Base-by-base conservation (phyloP, 2,113 vertebrate species). In the Gnathochromis pfefferi region DNA sequence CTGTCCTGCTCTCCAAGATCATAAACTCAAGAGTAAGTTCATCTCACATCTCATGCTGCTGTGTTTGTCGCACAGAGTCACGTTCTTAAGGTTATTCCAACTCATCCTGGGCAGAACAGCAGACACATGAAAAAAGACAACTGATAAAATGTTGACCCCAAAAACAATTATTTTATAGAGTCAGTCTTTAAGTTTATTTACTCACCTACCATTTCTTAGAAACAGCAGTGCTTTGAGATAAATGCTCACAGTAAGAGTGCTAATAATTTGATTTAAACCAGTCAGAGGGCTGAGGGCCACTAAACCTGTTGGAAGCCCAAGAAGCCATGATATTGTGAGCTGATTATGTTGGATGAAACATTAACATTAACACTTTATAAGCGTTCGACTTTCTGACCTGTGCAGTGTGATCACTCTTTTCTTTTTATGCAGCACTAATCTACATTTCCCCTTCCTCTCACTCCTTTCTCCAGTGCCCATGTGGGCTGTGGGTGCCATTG, bases 401-500 rank as follows among this genome's bases (percentile, higher is more conserved):
- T 26, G 40, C 16, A 47, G 21, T 75, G 13, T 26, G 38, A 73
- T 45, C 21, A 1, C 21, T 23, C 13, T 73, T 45, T 73, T 75
- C 14, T 11, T 9, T 49, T 70, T n/a, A 35, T 49, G 8, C 42
- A 51, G 17, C 23, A 21, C 28, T 31, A 33, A 42, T 38, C 13
- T 23, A 11, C 21, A 6, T 23, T 16, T 47, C 7, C 57, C 7
- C 9, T 23, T 14, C 5, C 8, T 88, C 47, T 82, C 4, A 11
- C 17, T 38, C 7, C 7, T 84, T 17, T 51, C 38, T 75, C 70
- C 94, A 98, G 97, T 98, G 94, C 97, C 97, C 28, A 97, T 97
- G 92, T 98, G 97, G 97, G 97, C 97, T 2, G 87, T 98, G 83
- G 97, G 97, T 26, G 96, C 97, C 86, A 97, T 98, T 19, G 92